Evolutionary conservation across 2,888 invertebrate species (phyloP), one percentile per base, ranked within the genome.

Genomic region (Brenthis hecate): DNA sequence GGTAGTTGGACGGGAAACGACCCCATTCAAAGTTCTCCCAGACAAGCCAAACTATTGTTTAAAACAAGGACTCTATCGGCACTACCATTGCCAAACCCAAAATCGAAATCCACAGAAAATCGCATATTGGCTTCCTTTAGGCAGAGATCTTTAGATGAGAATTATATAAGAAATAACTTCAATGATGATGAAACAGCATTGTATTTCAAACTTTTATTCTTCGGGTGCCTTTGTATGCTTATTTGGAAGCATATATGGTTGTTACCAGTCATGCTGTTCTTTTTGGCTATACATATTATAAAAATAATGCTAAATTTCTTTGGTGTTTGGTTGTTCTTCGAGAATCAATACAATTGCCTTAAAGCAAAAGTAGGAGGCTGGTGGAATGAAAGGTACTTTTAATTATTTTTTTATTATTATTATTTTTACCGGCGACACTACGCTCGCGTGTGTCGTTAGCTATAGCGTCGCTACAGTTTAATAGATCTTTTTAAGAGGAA

Each of bases 171-270:
- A 72, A 87, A 79, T 72, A 89, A 85, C 69, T 92, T 87, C 65
- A 91, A 82, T 72, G 89, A 93, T 66, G 94, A 94, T 70, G 94
- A 94, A 74, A 96, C 96, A 73, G 95, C 95, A 16, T 91, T 94
- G 54, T 97, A 96, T 80, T 95, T 97, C 78, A 97, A 96, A 79
- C 94, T 95, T 5, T 87, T 98, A 13, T 93, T 98, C 75, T 98
- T 97, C 93, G 96, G 96, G 2, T 97, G 98, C 77, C 89, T 96
- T 8, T 94, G 96, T 65, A 97, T 98, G 90, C 93, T 98, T 47
- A 93, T 98, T 16, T 98, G 98, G 96, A 96, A 96, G 78, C 96
- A 98, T 80, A 94, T 96, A 64, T 97, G 98, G 96, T 89, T 97
- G 69, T 87, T 97, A 73, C 95, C 96, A 8, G 93, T 98, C 32